Evolutionary conservation across 2,113 vertebrate genomes (phyloP), one percentile per base, ranked within the genome.

Genomic region (Etheostoma spectabile): DNA sequence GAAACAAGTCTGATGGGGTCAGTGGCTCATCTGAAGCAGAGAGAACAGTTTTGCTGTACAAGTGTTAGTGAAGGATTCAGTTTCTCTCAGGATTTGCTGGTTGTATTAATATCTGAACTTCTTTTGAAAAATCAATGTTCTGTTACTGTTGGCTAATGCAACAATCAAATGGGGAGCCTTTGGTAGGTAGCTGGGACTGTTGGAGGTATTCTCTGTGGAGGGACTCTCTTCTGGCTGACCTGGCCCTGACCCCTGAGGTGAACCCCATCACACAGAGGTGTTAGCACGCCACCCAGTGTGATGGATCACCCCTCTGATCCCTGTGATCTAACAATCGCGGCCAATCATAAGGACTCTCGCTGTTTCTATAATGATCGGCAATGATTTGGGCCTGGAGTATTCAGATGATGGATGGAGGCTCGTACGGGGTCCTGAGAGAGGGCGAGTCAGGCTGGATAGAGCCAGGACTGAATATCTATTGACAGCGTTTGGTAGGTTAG

Each of bases 261-360:
- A 92, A 91, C 91, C 90, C 92, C 91, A 93, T 95, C 95, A 94
- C 90, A 49, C 83, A 60, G 84, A 94, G 92, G 93, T 90, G 93
- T 95, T 92, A 92, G 90, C 56, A 73, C 93, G 94, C 93, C 93
- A 93, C 79, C 85, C 81, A 66, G 69, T 68, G 84, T 95, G 95
- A 96, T 94, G 94, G 95, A 96, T 95, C 90, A 94, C 94, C 90
- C 88, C 80, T 86, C 84, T 73, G 90, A 93, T 94, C 86, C 86
- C 83, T 79, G 86, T 92, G 83, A 93, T 94, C 92, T 85, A 89
- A 91, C 86, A 94, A 92, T 95, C 90, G 87, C 78, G 60, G 88
- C 90, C 92, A 88, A 93, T 94, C 91, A 92, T 74, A 38, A 16
- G 83, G 77, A 68, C 85, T 86, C 83, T 93, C 77, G 82, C 81